Conservation (phyloP, 2,797 vertebrate genomes). For the Clarias laeviceps region DNA sequence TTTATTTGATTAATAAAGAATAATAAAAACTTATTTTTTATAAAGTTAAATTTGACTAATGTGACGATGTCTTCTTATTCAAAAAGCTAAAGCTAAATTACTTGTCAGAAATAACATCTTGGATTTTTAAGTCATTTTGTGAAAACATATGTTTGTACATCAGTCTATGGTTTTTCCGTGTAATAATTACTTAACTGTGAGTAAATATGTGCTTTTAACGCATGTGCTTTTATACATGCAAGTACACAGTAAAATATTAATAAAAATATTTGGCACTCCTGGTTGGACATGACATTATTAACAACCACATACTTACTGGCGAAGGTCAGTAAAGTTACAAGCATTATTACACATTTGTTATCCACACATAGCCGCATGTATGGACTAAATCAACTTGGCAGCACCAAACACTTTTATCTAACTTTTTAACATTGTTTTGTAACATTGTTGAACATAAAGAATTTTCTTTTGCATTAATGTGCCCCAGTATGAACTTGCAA, state of each 20-base stretch:
- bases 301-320: not conserved
- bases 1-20: not conserved
- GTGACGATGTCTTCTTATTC: not conserved
- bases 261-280: not conserved
- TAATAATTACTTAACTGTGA: not conserved
- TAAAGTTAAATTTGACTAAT: not conserved
- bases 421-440: not conserved
- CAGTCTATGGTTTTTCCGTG: not conserved
- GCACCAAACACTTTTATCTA: not conserved
- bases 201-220: not conserved
- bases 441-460: no score
- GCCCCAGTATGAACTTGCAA: not conserved
- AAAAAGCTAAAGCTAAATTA: not conserved
- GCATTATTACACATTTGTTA: not conserved
- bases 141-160: not conserved
- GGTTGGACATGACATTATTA: not conserved
- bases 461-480: not conserved
- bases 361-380: not conserved
- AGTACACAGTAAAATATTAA: not conserved
- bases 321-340: not conserved
- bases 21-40: not conserved
- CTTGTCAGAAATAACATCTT: not conserved
- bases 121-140: not conserved
- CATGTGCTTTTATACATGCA: not conserved
- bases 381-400: not conserved